Evolutionary conservation across 1,140 invertebrate genomes (phyloP).

Genomic region (Euwallacea similis): DNA sequence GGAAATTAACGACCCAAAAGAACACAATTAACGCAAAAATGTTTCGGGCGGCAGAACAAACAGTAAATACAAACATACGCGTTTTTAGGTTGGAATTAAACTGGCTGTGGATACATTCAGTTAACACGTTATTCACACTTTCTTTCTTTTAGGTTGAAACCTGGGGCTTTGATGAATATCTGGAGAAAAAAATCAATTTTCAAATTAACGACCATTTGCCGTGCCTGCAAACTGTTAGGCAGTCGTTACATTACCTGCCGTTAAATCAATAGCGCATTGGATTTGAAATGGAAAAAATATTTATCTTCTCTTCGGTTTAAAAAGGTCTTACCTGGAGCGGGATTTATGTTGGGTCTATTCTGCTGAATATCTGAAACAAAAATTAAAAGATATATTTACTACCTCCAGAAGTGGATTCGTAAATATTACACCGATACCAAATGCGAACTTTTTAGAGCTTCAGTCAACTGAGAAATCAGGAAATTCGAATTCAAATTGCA

Average conservation of each 20-base stretch:
- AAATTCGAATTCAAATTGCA: slow-evolving; percentile 8
- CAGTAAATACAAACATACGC: slow-evolving; percentile 5
- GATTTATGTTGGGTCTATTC: slow-evolving; percentile 23
- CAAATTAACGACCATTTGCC: slow-evolving; percentile 36
- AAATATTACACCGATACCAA: neutral
- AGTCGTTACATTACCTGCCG: slow-evolving; percentile 23
- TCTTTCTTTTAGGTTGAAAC: slow-evolving; percentile 12
- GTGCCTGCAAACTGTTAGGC: slow-evolving; percentile 28
- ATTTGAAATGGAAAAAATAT: slow-evolving; percentile 21
- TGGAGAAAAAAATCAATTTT: slow-evolving; percentile 35
- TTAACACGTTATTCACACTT: slow-evolving; percentile 31
- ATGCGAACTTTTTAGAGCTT: slow-evolving; percentile 6
- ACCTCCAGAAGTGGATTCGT: neutral
- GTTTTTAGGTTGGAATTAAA: slow-evolving; percentile 9
- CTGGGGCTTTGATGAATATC: slow-evolving; percentile 26
- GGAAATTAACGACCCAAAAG: too few relatives aligned
- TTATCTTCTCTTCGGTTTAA: slow-evolving; percentile 11
- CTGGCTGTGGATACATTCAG: slow-evolving; percentile 14
- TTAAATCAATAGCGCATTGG: slow-evolving; percentile 28
- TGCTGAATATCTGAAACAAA: slow-evolving; percentile 32
- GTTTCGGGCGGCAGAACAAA: slow-evolving; percentile 2
- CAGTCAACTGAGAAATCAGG: slow-evolving; percentile 19
- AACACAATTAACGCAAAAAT: too few relatives aligned
- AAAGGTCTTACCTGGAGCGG: slow-evolving; percentile 29
- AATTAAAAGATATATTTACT: neutral